Evolutionary conservation across 1,140 invertebrate species (phyloP).

Genomic region (Drosophila pruinosa): DNA sequence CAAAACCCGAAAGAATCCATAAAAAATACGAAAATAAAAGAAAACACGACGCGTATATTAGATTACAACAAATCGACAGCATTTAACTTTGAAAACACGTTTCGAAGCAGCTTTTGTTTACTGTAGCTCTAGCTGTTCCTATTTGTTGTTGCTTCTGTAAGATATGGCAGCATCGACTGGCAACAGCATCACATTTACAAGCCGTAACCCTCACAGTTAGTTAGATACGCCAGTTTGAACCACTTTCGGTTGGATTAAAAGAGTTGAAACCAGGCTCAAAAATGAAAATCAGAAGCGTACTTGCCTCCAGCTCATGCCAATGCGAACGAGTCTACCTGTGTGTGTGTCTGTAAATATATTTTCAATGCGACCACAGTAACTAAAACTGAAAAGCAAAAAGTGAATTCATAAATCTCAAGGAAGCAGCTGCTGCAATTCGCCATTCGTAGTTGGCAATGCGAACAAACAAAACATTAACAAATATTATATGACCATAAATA

Average conservation of each 20-base stretch:
- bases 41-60: slow-evolving; percentile 44
- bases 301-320: not conserved
- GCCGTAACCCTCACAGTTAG: slow-evolving; percentile 61
- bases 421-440: slow-evolving; percentile 27
- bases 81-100: slow-evolving; percentile 57
- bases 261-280: slow-evolving; percentile 58
- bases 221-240: slow-evolving; percentile 64
- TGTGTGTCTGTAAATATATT: slow-evolving; percentile 27
- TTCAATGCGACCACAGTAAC: slow-evolving; percentile 48
- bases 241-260: slow-evolving; percentile 74
- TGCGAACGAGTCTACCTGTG: not conserved
- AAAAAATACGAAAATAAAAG: slow-evolving; percentile 2
- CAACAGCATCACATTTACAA: slow-evolving; percentile 18
- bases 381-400: not conserved
- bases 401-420: slow-evolving; percentile 34
- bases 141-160: slow-evolving; percentile 24
- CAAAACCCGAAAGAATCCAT: slow-evolving; percentile 13
- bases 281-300: slow-evolving; percentile 1
- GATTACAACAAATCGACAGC: slow-evolving; percentile 55
- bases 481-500: slow-evolving; percentile 23
- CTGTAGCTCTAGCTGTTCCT: slow-evolving; percentile 19
- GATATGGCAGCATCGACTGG: slow-evolving; percentile 3
- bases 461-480: slow-evolving; percentile 41
- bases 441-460: slow-evolving; percentile 11
- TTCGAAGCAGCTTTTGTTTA: slow-evolving; percentile 32